A percentile compares a stretch with the other conserved stretches of the same genome.
phyloP scores from a whole-genome alignment of 2,113 vertebrate species.

The Carettochelys insculpta region DNA sequence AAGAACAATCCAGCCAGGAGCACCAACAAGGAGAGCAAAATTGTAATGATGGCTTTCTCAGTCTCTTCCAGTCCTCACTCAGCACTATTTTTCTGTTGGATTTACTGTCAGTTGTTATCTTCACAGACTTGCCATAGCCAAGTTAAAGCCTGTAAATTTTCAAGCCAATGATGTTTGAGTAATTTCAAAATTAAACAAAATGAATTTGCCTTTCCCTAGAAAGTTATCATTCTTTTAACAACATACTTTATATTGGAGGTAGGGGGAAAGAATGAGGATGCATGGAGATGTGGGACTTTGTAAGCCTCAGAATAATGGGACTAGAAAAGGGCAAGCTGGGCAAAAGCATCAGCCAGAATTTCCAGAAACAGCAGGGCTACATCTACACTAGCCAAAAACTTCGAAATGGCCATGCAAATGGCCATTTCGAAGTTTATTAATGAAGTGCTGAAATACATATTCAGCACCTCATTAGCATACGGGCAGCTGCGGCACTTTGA shows the following conservation, averaged over 20 bases:
- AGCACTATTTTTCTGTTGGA: not conserved
- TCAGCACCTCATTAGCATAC: no score
- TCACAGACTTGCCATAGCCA: not conserved
- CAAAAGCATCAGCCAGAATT: not conserved
- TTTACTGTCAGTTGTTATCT: not conserved
- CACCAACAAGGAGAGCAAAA: no score
- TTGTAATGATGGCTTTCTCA: no score
- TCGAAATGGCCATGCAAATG: no score
- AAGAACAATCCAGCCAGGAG: no score
- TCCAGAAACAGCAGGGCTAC: no score
- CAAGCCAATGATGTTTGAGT: not conserved
- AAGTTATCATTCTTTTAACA: not conserved
- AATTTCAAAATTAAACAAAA: not conserved
- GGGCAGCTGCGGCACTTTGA: no score
- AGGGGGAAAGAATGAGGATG: not conserved
- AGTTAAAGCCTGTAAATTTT: not conserved
- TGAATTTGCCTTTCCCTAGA: not conserved
- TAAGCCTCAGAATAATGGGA: constrained; percentile 5
- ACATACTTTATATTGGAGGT: not conserved
- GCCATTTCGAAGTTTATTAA: no score
- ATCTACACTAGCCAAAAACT: no score
- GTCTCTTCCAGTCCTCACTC: not conserved
- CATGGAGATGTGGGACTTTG: not conserved
- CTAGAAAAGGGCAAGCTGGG: constrained; percentile 2
- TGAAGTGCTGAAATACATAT: no score